Percentiles rank a stretch among this genome's conserved stretches.
Evolutionary conservation across 2,888 invertebrate species (phyloP).

Genomic region (Sclerodermus sp.): DNA sequence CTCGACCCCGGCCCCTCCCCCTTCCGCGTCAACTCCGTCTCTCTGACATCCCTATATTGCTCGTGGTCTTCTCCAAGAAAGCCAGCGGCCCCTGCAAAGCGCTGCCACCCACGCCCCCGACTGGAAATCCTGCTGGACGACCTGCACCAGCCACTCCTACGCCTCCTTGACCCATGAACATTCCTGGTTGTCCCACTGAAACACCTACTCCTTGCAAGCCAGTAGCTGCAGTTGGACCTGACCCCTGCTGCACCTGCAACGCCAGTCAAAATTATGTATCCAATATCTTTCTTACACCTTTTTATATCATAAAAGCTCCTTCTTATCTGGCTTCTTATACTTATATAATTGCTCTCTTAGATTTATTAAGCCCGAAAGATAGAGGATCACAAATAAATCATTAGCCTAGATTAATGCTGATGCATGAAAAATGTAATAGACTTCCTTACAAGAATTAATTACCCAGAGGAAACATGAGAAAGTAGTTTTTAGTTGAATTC

Average conservation of each 20-base stretch:
- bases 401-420: too few relatives aligned
- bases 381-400: too few relatives aligned
- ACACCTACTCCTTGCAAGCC: constrained; percentile 49
- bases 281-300: too few relatives aligned
- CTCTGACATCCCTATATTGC: constrained; percentile 87
- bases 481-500: too few relatives aligned
- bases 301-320: too few relatives aligned
- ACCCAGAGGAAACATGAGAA: too few relatives aligned
- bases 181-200: constrained; percentile 45
- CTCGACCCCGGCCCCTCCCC: constrained; percentile 77
- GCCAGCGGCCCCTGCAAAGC: constrained; percentile 82
- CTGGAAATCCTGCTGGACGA: constrained; percentile 76
- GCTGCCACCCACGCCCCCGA: constrained; percentile 56
- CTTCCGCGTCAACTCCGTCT: constrained; percentile 85
- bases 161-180: constrained; percentile 50
- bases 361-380: too few relatives aligned
- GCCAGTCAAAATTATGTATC: constrained; percentile 4
- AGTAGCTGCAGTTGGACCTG: constrained; percentile 41
- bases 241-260: constrained; percentile 51
- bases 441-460: too few relatives aligned
- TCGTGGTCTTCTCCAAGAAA: constrained; percentile 86
- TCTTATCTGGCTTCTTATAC: too few relatives aligned
- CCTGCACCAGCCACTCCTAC: constrained; percentile 27
- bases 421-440: too few relatives aligned
- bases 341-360: too few relatives aligned